phyloP scores from a whole-genome alignment of 2,113 vertebrate species.

The Glaucomys volans region DNA sequence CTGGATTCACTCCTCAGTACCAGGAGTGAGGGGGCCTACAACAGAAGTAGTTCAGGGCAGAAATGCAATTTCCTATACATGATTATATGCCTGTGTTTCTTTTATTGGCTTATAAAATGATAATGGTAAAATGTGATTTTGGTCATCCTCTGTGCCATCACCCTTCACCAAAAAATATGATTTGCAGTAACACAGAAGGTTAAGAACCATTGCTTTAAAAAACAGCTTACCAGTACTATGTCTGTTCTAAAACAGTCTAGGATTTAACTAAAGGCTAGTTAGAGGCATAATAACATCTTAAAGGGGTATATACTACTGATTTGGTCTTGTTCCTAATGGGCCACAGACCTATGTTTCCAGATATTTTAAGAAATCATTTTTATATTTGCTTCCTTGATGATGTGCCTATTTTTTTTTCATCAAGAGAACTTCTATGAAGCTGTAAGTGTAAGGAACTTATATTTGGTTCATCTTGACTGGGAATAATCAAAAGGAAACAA shows the following conservation, averaged over 20 bases:
- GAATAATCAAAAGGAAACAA: not conserved
- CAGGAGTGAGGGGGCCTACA: not conserved
- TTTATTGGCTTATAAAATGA: constrained; percentile 39
- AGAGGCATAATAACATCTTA: not conserved
- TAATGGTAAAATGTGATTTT: not conserved
- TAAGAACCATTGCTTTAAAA: constrained; percentile 30
- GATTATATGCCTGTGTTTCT: not conserved
- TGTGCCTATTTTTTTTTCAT: not conserved
- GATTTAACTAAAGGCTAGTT: constrained; percentile 10
- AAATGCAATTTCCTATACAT: not conserved
- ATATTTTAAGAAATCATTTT: constrained; percentile 37
- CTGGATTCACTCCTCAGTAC: too few relatives aligned
- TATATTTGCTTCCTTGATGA: constrained; percentile 35
- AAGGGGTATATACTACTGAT: not conserved
- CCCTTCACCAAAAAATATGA: not conserved
- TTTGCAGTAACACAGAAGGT: not conserved
- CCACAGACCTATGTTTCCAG: not conserved
- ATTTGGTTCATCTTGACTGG: constrained; percentile 36
- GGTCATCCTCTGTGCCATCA: not conserved
- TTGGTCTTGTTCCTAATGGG: not conserved
- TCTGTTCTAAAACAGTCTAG: not conserved
- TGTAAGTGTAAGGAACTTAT: constrained; percentile 22
- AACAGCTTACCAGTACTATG: not conserved
- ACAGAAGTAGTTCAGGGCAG: constrained; percentile 12
- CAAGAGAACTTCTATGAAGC: not conserved